These are phyloP conservation scores for Cirrhinus molitorella DNA, from an alignment of 2,797 vertebrate species.

Conservation along the genomic window DNA sequence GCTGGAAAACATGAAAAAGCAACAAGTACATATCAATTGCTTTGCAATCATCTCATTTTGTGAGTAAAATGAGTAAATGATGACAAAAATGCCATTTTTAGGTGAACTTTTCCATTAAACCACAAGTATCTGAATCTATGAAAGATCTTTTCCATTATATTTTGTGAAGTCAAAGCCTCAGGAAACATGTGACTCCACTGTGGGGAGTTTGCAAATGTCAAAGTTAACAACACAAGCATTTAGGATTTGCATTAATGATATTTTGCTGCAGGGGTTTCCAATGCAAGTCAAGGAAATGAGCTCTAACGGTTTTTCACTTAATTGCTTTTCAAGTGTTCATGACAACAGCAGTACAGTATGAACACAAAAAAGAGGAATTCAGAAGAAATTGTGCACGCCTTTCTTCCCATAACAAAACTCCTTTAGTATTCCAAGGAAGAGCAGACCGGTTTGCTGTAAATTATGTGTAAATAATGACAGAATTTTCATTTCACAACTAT, in stretches of 20 bases:
- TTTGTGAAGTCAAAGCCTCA: background rate
- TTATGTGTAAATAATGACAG: background rate
- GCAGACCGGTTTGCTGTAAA: background rate
- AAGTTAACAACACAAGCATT: conserved; percentile 1
- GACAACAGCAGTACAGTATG: background rate
- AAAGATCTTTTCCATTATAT: conserved; percentile 3
- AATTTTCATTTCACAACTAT: background rate
- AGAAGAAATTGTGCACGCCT: background rate
- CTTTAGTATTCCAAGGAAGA: background rate
- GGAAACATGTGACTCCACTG: background rate
- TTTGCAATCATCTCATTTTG: background rate
- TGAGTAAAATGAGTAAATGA: background rate
- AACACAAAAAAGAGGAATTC: background rate
- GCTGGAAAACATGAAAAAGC: conserved; percentile 72
- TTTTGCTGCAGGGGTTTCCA: conserved; percentile 11
- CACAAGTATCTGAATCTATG: background rate
- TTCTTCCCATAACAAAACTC: background rate
- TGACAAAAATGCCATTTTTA: background rate
- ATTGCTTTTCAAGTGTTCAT: background rate
- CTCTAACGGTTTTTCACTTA: background rate
- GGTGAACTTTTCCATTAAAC: background rate
- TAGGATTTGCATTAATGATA: conserved; percentile 41
- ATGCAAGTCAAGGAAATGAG: background rate
- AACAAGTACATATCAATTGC: background rate
- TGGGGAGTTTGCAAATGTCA: conserved; percentile 20